Base-by-base conservation (phyloP, 2,888 invertebrate species). In the Copidosoma aretas region DNA sequence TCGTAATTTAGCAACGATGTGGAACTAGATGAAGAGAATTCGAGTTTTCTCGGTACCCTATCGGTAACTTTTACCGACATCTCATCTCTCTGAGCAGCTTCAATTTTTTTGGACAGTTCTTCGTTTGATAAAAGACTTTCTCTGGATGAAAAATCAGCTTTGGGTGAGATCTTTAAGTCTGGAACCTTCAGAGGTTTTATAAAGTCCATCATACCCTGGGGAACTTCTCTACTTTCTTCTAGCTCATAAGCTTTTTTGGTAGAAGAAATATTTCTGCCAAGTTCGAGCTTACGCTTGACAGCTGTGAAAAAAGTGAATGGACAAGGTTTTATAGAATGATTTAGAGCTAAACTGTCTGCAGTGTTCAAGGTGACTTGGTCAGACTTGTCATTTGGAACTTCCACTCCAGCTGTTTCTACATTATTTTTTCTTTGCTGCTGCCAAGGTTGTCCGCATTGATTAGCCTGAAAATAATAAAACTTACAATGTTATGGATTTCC, bases 241-340 rank as follows among this genome's bases (percentile, higher is more conserved):
- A 73, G 64, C 62, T 78, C 76, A 57, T 78, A 75, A 17, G 65
- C 59, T 68, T 76, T 78, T 41, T 78, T 76, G 17, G 65, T 68
- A 1, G 71, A 67, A 51, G 77, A 77, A 54, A 76, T 70, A 68
- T 76, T 74, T 62, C 77, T 77, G 8, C 75, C 75, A 32, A 80
- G 66, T 41, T 77, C 78, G 61, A 89, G 78, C 75, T 91, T 90
- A 71, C 86, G 84, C 74, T 88, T 87, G 12, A 88, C 87, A 57
- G 87, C 89, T 77, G 85, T 87, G 54, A 89, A 87, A 75, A 89
- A 88, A 75, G 88, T 89, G 73, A 88, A 88, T 19, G 89, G 88
- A 83, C 87, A 86, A 10, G 86, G 84, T 73, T 85, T 81, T 8
- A 85, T 79, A 15, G 84, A 74, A 69, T 79, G 77, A 67, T 74